Evolutionary conservation across 2,113 vertebrate species (phyloP).

Genomic region (Xiphophorus hellerii): DNA sequence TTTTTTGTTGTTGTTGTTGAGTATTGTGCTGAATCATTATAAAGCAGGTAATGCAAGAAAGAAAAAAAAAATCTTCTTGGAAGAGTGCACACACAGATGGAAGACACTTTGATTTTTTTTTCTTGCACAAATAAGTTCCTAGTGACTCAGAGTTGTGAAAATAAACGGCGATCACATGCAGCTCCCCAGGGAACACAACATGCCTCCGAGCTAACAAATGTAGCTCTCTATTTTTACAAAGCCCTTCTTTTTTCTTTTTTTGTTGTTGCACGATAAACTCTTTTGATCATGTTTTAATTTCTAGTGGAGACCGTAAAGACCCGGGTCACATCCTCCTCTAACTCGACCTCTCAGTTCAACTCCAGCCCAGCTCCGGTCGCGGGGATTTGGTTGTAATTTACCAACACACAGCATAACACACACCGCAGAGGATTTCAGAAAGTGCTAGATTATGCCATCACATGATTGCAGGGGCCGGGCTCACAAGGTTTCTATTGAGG

Average conservation of each 20-base stretch:
- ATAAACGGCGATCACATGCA: slow-evolving; percentile 7
- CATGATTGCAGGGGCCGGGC: slow-evolving; percentile 46
- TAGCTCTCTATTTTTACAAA: neutral
- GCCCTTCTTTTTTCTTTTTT: too few relatives aligned
- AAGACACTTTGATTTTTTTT: neutral
- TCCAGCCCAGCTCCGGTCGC: neutral
- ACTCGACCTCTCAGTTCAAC: slow-evolving; percentile 13
- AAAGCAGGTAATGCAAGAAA: neutral
- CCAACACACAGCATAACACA: slow-evolving; percentile 27
- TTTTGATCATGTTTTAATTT: slow-evolving; percentile 23
- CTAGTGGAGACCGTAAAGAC: slow-evolving; percentile 2
- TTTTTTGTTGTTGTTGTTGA: neutral
- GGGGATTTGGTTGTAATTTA: slow-evolving; percentile 36
- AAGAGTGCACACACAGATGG: neutral
- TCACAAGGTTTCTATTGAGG: slow-evolving; percentile 31
- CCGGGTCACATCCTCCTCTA: slow-evolving; percentile 18
- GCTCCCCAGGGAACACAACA: slow-evolving; percentile 12
- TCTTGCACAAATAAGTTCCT: slow-evolving; percentile 2
- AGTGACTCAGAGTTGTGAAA: slow-evolving; percentile 15
- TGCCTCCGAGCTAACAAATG: neutral
- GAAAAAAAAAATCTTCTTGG: neutral
- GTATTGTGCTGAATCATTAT: neutral
- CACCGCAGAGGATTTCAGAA: slow-evolving; percentile 33
- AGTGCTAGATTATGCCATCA: slow-evolving; percentile 60
- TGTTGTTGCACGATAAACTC: neutral